phyloP scores from a whole-genome alignment of 1,140 invertebrate genomes.

The Drosophila jambulina region DNA sequence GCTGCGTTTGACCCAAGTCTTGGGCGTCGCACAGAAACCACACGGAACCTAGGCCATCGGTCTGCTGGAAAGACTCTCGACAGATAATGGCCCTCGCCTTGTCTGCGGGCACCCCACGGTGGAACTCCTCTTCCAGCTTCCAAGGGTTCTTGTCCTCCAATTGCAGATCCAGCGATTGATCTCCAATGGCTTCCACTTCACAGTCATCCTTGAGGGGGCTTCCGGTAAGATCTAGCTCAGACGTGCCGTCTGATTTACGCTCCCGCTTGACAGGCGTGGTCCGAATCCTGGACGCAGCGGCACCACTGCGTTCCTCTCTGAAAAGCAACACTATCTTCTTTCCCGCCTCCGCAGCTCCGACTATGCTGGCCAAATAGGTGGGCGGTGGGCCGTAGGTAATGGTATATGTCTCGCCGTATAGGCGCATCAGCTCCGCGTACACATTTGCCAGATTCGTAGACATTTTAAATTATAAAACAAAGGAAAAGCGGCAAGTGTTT shows the following conservation, averaged over 20 bases:
- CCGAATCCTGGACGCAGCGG: background rate
- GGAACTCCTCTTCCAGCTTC: constrained; percentile 75
- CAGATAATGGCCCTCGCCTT: constrained; percentile 65
- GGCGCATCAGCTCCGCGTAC: constrained; percentile 65
- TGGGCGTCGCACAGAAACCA: constrained; percentile 77
- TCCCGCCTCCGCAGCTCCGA: constrained; percentile 48
- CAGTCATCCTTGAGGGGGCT: constrained; percentile 82
- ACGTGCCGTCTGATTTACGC: constrained; percentile 13
- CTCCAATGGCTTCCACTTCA: constrained; percentile 65
- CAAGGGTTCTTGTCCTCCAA: constrained; percentile 62
- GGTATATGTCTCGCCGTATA: constrained; percentile 67
- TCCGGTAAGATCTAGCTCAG: constrained; percentile 72
- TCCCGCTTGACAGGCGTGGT: constrained; percentile 57
- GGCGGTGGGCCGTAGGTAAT: constrained; percentile 66
- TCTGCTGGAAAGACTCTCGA: constrained; percentile 56
- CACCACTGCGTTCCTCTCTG: constrained; percentile 57
- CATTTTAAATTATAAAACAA: constrained; percentile 37
- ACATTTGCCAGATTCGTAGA: constrained; percentile 65
- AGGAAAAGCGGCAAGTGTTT: constrained; percentile 30
- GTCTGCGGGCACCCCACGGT: constrained; percentile 55
- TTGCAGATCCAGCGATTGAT: constrained; percentile 66
- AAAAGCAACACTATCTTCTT: constrained; percentile 71
- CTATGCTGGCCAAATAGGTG: constrained; percentile 57
- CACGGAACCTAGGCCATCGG: constrained; percentile 62
- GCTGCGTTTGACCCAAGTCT: constrained; percentile 58